Evolutionary conservation across 2,797 vertebrate species (phyloP), one percentile per base, ranked within the genome.

Genomic region (Danionella dracula): DNA sequence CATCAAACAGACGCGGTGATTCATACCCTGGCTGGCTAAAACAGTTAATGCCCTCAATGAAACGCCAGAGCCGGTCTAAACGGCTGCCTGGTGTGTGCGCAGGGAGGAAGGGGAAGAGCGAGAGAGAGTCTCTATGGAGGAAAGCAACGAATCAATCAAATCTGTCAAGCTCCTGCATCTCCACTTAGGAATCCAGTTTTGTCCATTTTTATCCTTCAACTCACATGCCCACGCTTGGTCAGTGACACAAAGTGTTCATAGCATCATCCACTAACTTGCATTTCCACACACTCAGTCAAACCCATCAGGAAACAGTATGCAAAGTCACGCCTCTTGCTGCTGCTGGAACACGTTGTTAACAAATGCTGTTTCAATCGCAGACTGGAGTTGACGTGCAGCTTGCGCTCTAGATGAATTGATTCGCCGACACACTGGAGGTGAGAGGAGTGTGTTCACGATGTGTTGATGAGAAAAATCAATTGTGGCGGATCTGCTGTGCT

Each of bases 1-100:
- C 92, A 92, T 88, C 77, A 87, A 91, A 88, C 89, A 90, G 90
- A 91, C 90, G 87, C 83, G 73, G 88, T 93, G 91, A 93, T 92
- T 93, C 92, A 93, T 93, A 88, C 87, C 86, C 88, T 85, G 87
- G 88, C 87, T 85, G 86, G 88, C 87, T 87, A 88, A 89, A 83
- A 89, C 86, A 88, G 87, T 85, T 87, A 88, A 82, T 90, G 89
- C 86, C 85, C 40, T 88, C 88, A 88, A 80, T 89, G 41, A 89
- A 87, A 87, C 82, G 83, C 88, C 83, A 83, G 79, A 86, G 86
- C 87, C 66, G 58, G 80, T 85, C 88, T 90, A 84, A 82, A 84
- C 79, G 87, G 85, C 87, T 85, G 78, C 27, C 60, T 63, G 60
- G 17, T 51, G 42, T 11, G 61, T 48, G 35, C 27, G 4, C 38